Evolutionary conservation across 1,140 invertebrate species (phyloP), one percentile per base, ranked within the genome.

Genomic region (Zaprionus lachaisei): DNA sequence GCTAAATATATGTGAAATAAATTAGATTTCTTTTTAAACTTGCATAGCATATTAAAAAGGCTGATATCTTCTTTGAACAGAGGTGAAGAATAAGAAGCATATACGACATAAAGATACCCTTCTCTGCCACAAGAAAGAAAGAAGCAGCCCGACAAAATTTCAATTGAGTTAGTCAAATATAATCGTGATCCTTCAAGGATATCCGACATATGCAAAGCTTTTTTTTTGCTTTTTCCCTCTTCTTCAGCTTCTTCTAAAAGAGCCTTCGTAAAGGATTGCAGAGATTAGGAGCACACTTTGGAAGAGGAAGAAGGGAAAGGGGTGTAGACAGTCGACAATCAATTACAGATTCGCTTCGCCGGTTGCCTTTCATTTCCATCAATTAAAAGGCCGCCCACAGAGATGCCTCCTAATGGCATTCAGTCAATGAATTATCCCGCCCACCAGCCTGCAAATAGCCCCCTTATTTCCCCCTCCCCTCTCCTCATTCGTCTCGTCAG

Each of bases 361-460:
- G 55, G 6, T 44, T 57, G 22, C 22, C 17, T 62, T 28, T 12
- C 57, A 37, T 31, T 63, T 58, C 51, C 51, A 76, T 76, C 75
- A 77, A 77, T 77, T 77, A 77, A 73, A 51, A 66, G 41, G 26
- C 38, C 17, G 44, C 34, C 66, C 60, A 67, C 60, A 72, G 71
- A 28, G 63, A 71, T 60, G 41, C 31, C 31, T 34, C 26, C 28
- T 72, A 71, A 58, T 71, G 44, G 67, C 67, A 65, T 74, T 57
- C 28, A 69, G 58, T 69, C 51, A 64, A 71, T 69, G 65, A 62
- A 61, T 75, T 75, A 58, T 63, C 38, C 72, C 44, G 37, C 44
- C 44, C 5, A 17, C 31, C 11, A 6, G 31, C 22, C 56, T 60
- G 60, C 38, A 71, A 65, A 70, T 70, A 60, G 51, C 12, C 22